These are phyloP conservation scores for Aurelia coerulea DNA, from an alignment of 30 jellyfish, hydroid and myxozoan genomes.

Conservation along the genomic window DNA sequence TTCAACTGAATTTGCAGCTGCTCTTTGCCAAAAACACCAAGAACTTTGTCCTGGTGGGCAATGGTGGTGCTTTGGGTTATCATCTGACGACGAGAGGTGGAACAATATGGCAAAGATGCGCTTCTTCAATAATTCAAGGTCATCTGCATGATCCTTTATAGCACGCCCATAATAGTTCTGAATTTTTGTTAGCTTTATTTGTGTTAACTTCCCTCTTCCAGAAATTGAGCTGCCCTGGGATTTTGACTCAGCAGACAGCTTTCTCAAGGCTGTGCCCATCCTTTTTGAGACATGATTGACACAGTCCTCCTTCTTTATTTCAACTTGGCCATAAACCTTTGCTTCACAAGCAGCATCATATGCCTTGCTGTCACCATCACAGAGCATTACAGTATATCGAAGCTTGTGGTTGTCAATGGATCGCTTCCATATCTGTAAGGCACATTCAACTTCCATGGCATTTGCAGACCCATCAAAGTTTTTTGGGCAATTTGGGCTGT, in stretches of 20 bases:
- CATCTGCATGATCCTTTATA: neutral
- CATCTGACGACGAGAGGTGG: no score
- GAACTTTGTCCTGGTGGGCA: conserved; percentile 3
- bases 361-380: conserved; percentile 66
- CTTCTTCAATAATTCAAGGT: conserved; percentile 3
- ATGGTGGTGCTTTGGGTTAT: no score
- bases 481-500: conserved; percentile 1
- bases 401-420: conserved; percentile 17
- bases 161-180: conserved; percentile 27
- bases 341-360: conserved; percentile 34
- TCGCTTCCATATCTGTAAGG: conserved; percentile 34
- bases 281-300: conserved; percentile 54
- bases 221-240: neutral
- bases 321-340: conserved; percentile 19
- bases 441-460: conserved; percentile 69
- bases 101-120: neutral
- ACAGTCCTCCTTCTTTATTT: conserved; percentile 53
- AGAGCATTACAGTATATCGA: conserved; percentile 52
- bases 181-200: neutral
- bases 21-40: conserved; percentile 17
- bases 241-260: conserved; percentile 11
- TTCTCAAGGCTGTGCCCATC: conserved; percentile 65
- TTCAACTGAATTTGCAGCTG: neutral
- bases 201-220: neutral
- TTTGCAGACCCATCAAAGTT: conserved; percentile 30